phyloP scores from a whole-genome alignment of 1,140 invertebrate genomes.

The Sinonovacula constricta region DNA sequence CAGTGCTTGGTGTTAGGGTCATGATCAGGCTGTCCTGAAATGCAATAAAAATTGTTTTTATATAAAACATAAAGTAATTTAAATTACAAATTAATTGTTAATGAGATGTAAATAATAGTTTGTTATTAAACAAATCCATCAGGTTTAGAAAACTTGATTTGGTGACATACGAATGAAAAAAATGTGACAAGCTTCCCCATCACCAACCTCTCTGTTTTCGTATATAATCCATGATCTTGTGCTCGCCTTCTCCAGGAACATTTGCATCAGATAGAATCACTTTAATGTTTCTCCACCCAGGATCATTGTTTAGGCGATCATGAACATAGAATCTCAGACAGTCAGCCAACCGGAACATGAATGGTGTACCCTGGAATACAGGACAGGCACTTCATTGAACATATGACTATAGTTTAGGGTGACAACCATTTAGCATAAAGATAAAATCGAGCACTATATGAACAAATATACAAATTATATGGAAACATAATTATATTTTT shows the following conservation, averaged over 20 bases:
- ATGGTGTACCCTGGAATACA: constrained; percentile 90
- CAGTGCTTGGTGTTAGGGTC: constrained; percentile 99
- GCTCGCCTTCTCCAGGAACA: constrained; percentile 98
- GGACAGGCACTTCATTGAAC: neutral
- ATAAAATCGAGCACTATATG: too few relatives aligned
- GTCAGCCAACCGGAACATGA: constrained; percentile 96
- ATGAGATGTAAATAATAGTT: too few relatives aligned
- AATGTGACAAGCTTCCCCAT: too few relatives aligned
- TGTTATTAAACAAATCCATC: too few relatives aligned
- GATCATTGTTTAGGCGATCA: constrained; percentile 95
- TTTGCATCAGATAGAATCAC: constrained; percentile 98
- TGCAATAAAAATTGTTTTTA: too few relatives aligned
- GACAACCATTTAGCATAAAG: too few relatives aligned
- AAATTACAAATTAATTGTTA: too few relatives aligned
- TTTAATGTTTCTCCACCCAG: constrained; percentile 96
- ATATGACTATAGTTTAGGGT: neutral
- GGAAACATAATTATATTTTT: too few relatives aligned
- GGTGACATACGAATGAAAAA: too few relatives aligned
- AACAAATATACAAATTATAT: too few relatives aligned
- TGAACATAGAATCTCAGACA: constrained; percentile 98
- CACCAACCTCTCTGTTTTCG: constrained; percentile 90
- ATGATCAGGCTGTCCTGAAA: constrained; percentile 92
- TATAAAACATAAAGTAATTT: too few relatives aligned
- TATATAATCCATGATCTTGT: constrained; percentile 99
- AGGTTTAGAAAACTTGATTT: too few relatives aligned